Evolutionary conservation across 2,797 vertebrate genomes (phyloP), one percentile per base, ranked within the genome.

Genomic region (Pseudochirops cupreus): DNA sequence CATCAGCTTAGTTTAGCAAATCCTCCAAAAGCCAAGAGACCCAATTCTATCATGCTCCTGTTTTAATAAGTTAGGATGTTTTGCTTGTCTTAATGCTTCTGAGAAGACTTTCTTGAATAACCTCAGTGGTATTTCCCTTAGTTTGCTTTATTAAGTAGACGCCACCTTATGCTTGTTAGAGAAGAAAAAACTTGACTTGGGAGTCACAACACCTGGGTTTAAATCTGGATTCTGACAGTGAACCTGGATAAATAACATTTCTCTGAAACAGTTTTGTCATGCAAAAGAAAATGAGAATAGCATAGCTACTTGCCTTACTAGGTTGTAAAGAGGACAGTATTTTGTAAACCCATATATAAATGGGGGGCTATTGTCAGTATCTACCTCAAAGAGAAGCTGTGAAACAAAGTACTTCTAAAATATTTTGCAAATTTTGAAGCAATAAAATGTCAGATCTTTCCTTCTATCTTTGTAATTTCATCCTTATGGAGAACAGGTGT

Each of bases 1-100:
- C 7, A 93, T 91, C 91, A 95, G 53, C 67, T 94, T 14, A 82
- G 58, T 18, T 87, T 55, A 92, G 92, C 28, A 50, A 92, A 24
- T 82, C 93, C 46, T 91, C 33, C 94, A 56, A 93, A 95, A 92
- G 82, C 28, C 46, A 91, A 46, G 31, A 31, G 82, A 39, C 46
- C 53, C 4, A 2, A 33, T 82, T 82, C n/a, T 82, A 11, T 87
- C 13, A 39, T 57, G 29, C 10, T 46, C 50, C 13, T 90, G 52
- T 54, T 62, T 94, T 58, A 53, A 91, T 33, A 57, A 14, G 55
- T 18, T 18, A 13, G 67, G 39, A 87, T 87, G 74, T 87, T 46
- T 50, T 50, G n/a, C 67, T 82, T 74, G 33, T 74, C 33, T 67
- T 82, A 39, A n/a, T 21, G n/a, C 67, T 50, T 50, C 3, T 1